Conservation (phyloP, 2,888 invertebrate species). For the Noctuana brunneofusca region DNA sequence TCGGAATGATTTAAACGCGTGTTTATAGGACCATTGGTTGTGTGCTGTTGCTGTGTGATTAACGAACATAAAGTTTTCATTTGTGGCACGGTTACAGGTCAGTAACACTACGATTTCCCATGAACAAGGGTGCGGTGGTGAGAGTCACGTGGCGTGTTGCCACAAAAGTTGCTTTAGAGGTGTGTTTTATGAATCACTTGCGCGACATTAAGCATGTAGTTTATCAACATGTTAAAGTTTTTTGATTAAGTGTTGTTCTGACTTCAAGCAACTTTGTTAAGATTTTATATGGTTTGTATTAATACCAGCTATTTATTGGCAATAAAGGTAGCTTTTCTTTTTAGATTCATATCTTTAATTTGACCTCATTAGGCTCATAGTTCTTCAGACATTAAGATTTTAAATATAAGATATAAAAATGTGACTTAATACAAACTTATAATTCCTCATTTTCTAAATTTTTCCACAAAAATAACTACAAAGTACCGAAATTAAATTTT, state of each 20-base stretch:
- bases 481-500: too few relatives aligned
- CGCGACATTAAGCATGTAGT: constrained; percentile 26
- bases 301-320: too few relatives aligned
- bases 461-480: too few relatives aligned
- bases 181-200: constrained; percentile 37
- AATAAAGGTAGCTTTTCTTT: too few relatives aligned
- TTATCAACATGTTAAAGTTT: constrained; percentile 6
- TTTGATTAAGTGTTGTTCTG: constrained; percentile 8
- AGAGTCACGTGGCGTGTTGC: constrained; percentile 39
- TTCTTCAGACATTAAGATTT: too few relatives aligned
- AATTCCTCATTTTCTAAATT: too few relatives aligned
- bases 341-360: too few relatives aligned
- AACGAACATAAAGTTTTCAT: constrained; percentile 31
- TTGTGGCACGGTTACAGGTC: constrained; percentile 41
- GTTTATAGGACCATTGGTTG: constrained; percentile 11
- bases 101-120: constrained; percentile 39
- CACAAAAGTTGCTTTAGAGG: constrained; percentile 31
- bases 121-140: constrained; percentile 40
- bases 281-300: background rate
- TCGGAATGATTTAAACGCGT: constrained; percentile 22
- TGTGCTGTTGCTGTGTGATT: constrained; percentile 18
- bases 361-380: too few relatives aligned
- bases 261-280: background rate
- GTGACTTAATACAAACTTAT: too few relatives aligned
- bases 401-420: too few relatives aligned